These are phyloP conservation scores for Polyploca ridens DNA, from an alignment of 2,888 invertebrate species.

Conservation along the genomic window DNA sequence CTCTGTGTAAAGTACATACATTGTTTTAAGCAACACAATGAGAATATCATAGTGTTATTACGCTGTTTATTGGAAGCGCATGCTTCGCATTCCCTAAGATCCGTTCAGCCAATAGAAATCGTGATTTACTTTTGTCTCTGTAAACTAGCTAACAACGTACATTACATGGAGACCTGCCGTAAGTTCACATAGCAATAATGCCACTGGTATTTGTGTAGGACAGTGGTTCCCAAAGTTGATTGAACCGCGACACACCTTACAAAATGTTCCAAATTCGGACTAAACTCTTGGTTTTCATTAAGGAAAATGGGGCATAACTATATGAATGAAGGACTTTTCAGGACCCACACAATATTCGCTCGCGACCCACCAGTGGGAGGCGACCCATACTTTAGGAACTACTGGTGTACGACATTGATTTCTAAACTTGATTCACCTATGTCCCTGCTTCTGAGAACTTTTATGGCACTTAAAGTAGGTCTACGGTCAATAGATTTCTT, in stretches of 20 bases:
- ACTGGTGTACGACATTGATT: no score
- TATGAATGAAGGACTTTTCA: no score
- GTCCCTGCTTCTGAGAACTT: not conserved
- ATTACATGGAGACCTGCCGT: not conserved
- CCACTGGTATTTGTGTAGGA: slow-evolving; percentile 1
- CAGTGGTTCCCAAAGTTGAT: not conserved
- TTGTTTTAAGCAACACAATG: slow-evolving; percentile 49
- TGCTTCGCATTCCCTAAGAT: slow-evolving; percentile 50
- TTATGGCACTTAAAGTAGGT: no score
- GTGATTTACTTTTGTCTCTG: slow-evolving; percentile 25
- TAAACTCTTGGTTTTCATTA: no score
- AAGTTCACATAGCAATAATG: slow-evolving; percentile 1
- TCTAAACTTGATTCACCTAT: not conserved
- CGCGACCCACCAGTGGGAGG: no score
- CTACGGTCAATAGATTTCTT: not conserved
- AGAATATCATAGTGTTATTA: slow-evolving; percentile 38
- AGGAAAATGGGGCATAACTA: no score
- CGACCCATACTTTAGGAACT: no score
- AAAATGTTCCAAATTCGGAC: no score
- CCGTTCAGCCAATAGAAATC: slow-evolving; percentile 44
- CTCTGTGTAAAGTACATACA: slow-evolving; percentile 35
- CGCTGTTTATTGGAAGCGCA: slow-evolving; percentile 49
- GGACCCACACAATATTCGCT: no score
- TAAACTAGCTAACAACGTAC: not conserved
- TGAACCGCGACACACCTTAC: no score